phyloP scores from a whole-genome alignment of 37 sponge, comb jelly and placozoan species.

The Petrosia ficiformis region DNA sequence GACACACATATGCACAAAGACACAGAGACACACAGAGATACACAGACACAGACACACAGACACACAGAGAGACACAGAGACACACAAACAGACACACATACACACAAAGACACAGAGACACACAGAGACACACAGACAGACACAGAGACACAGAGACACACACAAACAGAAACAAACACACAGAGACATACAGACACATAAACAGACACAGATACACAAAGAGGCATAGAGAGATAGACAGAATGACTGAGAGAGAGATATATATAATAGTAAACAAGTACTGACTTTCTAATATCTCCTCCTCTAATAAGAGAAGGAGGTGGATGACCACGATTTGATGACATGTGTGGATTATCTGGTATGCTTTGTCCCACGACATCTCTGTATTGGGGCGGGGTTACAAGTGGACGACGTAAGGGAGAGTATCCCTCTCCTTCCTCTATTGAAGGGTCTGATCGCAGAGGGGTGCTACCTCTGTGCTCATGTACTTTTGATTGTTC shows the following conservation, averaged over 20 bases:
- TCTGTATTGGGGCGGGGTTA: not conserved
- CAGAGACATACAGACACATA: not conserved
- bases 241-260: not conserved
- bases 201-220: not conserved
- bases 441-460: not conserved
- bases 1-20: too few species aligned
- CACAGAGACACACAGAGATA: too few species aligned
- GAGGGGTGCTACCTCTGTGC: not conserved
- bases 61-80: not conserved
- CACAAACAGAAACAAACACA: not conserved
- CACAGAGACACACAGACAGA: not conserved
- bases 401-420: not conserved
- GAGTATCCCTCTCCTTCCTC: not conserved
- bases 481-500: not conserved
- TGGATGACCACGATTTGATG: not conserved
- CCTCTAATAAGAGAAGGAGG: not conserved
- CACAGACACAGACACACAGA: too few species aligned
- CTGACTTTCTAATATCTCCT: not conserved
- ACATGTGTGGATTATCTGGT: not conserved
- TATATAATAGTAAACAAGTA: not conserved
- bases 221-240: constrained; percentile 3
- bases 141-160: not conserved
- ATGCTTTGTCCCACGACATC: constrained; percentile 4
- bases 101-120: not conserved
- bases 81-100: not conserved